Percentiles rank a stretch among this genome's conserved stretches.
These are phyloP conservation scores for Dermatophagoides farinae DNA, from an alignment of 1,140 invertebrate species.

Conservation along the genomic window DNA sequence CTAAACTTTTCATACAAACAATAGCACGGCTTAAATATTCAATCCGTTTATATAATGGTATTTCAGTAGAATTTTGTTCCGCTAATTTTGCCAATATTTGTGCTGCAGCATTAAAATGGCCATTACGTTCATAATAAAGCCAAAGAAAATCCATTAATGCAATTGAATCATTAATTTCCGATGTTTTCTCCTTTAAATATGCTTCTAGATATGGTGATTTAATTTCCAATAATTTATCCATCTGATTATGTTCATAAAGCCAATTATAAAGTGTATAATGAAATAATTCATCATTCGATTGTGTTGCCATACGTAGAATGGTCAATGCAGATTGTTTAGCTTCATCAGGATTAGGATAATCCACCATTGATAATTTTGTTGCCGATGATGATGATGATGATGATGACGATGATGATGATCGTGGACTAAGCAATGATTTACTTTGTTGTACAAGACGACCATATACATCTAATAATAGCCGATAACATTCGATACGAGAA, in stretches of 20 bases:
- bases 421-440: conserved; percentile 12
- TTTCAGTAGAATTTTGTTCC: conserved; percentile 43
- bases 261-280: conserved; percentile 82
- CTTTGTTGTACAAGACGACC: conserved; percentile 42
- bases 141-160: conserved; percentile 67
- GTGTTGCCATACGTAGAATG: conserved; percentile 28
- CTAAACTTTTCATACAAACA: conserved; percentile 74
- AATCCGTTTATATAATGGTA: conserved; percentile 41
- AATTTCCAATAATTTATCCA: conserved; percentile 49
- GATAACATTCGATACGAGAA: conserved; percentile 62
- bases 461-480: conserved; percentile 55
- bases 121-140: conserved; percentile 83
- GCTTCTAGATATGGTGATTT: conserved; percentile 54
- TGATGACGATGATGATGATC: neutral
- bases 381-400: neutral
- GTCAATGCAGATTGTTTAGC: conserved; percentile 22
- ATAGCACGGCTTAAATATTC: conserved; percentile 82
- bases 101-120: conserved; percentile 78
- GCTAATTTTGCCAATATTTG: conserved; percentile 69
- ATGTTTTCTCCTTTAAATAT: conserved; percentile 44
- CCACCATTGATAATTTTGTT: neutral
- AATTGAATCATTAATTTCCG: conserved; percentile 24
- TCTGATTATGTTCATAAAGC: conserved; percentile 56
- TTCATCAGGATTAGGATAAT: conserved; percentile 16
- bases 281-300: conserved; percentile 56